Conservation (phyloP, 2,797 vertebrate species). For the Danio jaintianensis region DNA sequence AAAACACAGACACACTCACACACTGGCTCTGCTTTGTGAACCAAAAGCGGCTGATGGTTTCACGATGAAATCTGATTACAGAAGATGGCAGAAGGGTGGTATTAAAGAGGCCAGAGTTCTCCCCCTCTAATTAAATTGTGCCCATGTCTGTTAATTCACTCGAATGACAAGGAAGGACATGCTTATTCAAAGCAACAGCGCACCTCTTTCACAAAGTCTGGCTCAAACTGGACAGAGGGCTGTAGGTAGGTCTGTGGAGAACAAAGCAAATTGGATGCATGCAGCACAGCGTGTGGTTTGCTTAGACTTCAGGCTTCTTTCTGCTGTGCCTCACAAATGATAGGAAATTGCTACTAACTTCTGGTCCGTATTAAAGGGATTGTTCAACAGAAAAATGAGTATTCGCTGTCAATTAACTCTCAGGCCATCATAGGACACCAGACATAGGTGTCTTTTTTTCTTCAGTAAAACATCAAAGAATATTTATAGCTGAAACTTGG, state of each 20-base stretch:
- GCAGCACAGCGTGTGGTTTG: not conserved
- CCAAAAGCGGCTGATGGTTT: slow-evolving; percentile 48
- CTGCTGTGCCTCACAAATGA: not conserved
- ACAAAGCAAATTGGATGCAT: slow-evolving; percentile 39
- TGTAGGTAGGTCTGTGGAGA: not conserved
- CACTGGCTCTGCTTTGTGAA: slow-evolving; percentile 38
- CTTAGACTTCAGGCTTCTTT: slow-evolving; percentile 20
- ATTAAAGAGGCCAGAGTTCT: slow-evolving; percentile 26
- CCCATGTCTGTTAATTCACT: slow-evolving; percentile 38
- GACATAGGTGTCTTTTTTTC: too few relatives aligned
- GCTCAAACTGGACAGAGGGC: slow-evolving; percentile 43
- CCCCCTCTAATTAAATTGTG: slow-evolving; percentile 33
- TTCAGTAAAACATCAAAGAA: too few relatives aligned
- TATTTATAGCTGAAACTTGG: too few relatives aligned
- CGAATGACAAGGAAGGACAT: slow-evolving; percentile 11
- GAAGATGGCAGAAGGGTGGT: not conserved
- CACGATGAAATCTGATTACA: slow-evolving; percentile 48
- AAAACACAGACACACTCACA: slow-evolving; percentile 6
- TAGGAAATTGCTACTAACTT: slow-evolving; percentile 30
- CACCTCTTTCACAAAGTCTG: slow-evolving; percentile 33
- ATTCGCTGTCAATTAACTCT: too few relatives aligned
- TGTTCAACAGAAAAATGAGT: too few relatives aligned
- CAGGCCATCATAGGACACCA: too few relatives aligned
- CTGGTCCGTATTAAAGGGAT: not conserved
- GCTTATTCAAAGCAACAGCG: slow-evolving; percentile 18